phyloP scores from a whole-genome alignment of 2,797 vertebrate species.

The Spinus pinus region DNA sequence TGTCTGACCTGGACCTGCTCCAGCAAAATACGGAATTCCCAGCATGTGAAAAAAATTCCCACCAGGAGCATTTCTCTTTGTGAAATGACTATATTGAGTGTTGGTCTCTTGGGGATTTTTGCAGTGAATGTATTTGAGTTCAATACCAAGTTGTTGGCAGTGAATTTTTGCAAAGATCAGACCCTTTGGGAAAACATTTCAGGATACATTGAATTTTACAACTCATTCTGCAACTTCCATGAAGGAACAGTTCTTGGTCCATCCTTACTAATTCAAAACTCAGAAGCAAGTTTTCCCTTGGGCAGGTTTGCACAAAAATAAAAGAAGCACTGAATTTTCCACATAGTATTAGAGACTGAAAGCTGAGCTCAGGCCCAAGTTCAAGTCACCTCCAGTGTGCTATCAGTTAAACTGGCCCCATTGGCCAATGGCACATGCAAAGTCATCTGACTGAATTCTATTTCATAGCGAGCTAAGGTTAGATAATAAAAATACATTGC shows the following conservation, averaged over 20 bases:
- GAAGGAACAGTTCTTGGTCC: background rate
- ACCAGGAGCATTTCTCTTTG: background rate
- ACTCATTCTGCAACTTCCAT: background rate
- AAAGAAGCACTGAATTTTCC: background rate
- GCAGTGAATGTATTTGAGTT: background rate
- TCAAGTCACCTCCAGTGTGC: background rate
- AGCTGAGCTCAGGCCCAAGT: background rate
- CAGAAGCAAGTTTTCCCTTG: background rate
- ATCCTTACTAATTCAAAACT: background rate
- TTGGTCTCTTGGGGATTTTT: background rate
- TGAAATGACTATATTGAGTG: background rate
- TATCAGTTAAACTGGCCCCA: background rate
- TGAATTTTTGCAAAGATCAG: background rate
- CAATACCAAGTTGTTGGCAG: background rate
- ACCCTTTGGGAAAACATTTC: background rate
- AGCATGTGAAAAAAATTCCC: background rate
- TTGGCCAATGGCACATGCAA: background rate
- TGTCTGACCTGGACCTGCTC: background rate
- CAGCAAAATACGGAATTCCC: slow-evolving; percentile 10
- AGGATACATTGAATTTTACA: background rate
- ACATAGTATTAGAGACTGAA: background rate
- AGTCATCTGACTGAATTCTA: background rate
- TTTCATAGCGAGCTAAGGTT: background rate
- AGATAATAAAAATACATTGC: background rate
- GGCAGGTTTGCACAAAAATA: background rate